Base-by-base conservation (phyloP, 2,888 invertebrate genomes). In the Sarcophaga subvicina region DNA sequence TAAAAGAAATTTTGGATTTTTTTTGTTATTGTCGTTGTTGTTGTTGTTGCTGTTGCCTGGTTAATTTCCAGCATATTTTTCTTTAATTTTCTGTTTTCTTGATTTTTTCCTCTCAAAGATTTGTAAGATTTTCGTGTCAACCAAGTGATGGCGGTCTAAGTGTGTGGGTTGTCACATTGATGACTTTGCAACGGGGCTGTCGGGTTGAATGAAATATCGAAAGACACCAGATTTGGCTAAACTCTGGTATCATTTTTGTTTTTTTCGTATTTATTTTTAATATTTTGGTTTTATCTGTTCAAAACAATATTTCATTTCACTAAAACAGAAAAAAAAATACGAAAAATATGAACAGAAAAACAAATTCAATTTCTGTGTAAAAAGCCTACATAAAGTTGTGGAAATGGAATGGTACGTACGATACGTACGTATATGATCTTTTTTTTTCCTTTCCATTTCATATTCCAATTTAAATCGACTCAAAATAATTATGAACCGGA, bases 141-240 rank as follows among this genome's bases (percentile, higher is more conserved):
- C 76, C 64, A 76, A 77, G 37, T 37, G 37, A 37, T 37, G 37
- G 37, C 37, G 37, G 37, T 37, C 10, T 37, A 37, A 37, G 47
- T 82, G 77, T 82, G 82, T 82, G 82, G 82, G 82, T 77, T 82
- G 82, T 77, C 82, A 71, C 64, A 78, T 78, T 72, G 71, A 72
- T 54, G 72, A 67, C 17, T 83, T 77, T 71, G 62, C 59, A n/a
- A 12, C 17, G 37, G 4, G 47, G 12, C 67, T 47, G 67, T 47
- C 20, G 25, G 70, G 54, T 27, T 70, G 70, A 70, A 14, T 67
- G 37, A 67, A 67, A 37, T 45, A 45, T 37, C 37, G 37, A 37
- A 37, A 37, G 37, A 37, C 37, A 37, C 37, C 0, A 37, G 37
- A 37, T 37, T 37, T 37, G 37, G 37, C 37, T 37, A 37, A 37